Evolutionary conservation across 2,113 vertebrate genomes (phyloP), one percentile per base, ranked within the genome.

Genomic region (Urocitellus parryii): DNA sequence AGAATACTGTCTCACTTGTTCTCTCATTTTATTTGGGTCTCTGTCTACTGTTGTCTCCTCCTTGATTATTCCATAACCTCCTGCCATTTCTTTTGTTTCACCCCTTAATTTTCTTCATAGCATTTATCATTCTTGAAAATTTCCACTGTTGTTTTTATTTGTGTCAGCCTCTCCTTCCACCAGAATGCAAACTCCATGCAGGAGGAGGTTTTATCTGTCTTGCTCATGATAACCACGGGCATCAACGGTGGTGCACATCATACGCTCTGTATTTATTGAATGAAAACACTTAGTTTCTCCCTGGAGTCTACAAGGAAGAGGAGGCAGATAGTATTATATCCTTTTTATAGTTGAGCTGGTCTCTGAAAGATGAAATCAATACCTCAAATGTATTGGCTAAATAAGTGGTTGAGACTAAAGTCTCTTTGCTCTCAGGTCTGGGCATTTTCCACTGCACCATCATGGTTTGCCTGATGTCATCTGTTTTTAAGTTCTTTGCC

Each of bases 401-500:
- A 22, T 80, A 51, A 90, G 45, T 90, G 74, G 13, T 81, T 94
- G 92, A 37, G 27, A 79, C 27, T 83, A 42, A 68, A 70, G 27
- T 24, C 58, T 70, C 70, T 39, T 65, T 17, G 2, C 34, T 8
- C 53, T 73, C 39, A 11, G 22, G 39, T 18, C 63, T 48, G 6
- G 27, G 58, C n/a, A 8, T 58, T 90, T 88, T 76, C 67, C 70
- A 63, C 48, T 48, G 12, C 29, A 12, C 70, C 79, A 25, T 27
- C 27, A 2, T 2, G 45, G 39, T 58, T 61, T 58, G 67, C 37
- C 91, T 96, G 91, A 96, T 25, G 82, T 94, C 78, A 79, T 96
- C 81, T 97, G 91, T 85, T 97, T 96, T 82, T 94, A 48, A 90
- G 32, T 91, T 82, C 86, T 67, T 39, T 93, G 88, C 42, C 63